A percentile compares a stretch with the other conserved stretches of the same genome.
These are phyloP conservation scores for Caenorhabditis sp. DNA, from an alignment of 2,888 invertebrate species.

Conservation along the genomic window DNA sequence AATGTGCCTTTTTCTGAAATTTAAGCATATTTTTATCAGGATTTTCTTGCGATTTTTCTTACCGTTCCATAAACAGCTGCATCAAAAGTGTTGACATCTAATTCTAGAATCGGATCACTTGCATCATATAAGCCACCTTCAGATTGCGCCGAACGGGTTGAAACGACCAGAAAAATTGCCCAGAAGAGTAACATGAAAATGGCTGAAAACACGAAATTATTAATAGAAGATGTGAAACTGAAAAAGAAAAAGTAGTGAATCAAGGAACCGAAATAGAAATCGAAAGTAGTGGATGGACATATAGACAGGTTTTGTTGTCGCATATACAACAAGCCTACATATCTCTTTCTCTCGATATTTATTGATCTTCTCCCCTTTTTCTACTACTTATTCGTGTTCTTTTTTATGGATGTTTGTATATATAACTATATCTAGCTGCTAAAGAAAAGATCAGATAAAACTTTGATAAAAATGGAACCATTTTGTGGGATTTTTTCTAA, in stretches of 20 bases:
- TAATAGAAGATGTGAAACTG: background rate
- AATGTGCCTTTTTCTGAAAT: conserved; percentile 52
- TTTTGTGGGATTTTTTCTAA: no score
- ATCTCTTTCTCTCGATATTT: background rate
- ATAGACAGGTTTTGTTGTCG: background rate
- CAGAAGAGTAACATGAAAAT: conserved; percentile 39
- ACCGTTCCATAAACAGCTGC: conserved; percentile 61
- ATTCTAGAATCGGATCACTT: conserved; percentile 63
- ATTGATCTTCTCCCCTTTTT: background rate
- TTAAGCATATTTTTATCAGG: background rate
- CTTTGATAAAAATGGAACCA: no score
- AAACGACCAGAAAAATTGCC: conserved; percentile 34
- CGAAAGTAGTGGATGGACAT: background rate
- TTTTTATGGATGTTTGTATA: no score
- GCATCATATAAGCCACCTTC: conserved; percentile 39
- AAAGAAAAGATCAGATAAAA: no score
- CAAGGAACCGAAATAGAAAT: background rate
- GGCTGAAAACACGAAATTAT: conserved; percentile 20
- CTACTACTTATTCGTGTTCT: background rate
- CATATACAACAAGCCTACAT: background rate
- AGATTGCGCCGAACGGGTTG: conserved; percentile 19
- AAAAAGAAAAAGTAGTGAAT: background rate
- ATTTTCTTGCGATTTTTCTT: conserved; percentile 1
- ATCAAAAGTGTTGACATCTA: conserved; percentile 63
- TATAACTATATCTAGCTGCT: no score